Conservation (phyloP, 2,113 vertebrate genomes). For the Rhinogobius similis region DNA sequence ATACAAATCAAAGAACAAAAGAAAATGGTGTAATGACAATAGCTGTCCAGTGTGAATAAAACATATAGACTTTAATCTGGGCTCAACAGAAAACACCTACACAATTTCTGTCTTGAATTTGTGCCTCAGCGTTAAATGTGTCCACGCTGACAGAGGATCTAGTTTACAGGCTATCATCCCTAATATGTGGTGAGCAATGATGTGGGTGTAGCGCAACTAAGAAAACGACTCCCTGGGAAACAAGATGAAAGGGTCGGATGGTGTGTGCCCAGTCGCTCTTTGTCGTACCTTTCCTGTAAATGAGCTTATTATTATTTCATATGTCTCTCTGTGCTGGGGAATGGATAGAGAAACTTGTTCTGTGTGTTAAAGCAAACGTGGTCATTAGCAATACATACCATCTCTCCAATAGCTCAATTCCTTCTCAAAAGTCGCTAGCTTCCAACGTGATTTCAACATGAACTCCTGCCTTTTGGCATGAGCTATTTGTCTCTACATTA, state of each 20-base stretch:
- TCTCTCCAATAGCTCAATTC: constrained; percentile 52
- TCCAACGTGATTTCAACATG: constrained; percentile 20
- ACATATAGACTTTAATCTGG: constrained; percentile 32
- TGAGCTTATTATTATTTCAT: constrained; percentile 71
- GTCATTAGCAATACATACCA: constrained; percentile 52
- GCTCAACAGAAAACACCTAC: constrained; percentile 19
- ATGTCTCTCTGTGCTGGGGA: constrained; percentile 52
- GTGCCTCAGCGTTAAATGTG: constrained; percentile 34
- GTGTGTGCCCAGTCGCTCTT: constrained; percentile 54
- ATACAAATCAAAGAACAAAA: constrained; percentile 35
- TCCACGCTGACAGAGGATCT: constrained; percentile 44
- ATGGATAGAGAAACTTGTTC: constrained; percentile 42
- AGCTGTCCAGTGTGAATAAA: constrained; percentile 12
- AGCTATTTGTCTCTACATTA: constrained; percentile 32
- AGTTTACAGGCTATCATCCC: constrained; percentile 57
- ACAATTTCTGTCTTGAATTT: constrained; percentile 29
- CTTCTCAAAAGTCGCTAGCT: constrained; percentile 32
- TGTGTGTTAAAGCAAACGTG: constrained; percentile 48
- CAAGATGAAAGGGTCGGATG: constrained; percentile 63
- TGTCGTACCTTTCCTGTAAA: constrained; percentile 64
- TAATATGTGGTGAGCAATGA: constrained; percentile 64
- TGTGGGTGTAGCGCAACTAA: constrained; percentile 56
- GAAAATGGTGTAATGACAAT: constrained; percentile 26
- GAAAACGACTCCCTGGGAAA: constrained; percentile 59
- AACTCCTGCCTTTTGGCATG: constrained; percentile 4